Evolutionary conservation across 2,797 vertebrate species (phyloP), one percentile per base, ranked within the genome.

Genomic region (Bradypus variegatus): DNA sequence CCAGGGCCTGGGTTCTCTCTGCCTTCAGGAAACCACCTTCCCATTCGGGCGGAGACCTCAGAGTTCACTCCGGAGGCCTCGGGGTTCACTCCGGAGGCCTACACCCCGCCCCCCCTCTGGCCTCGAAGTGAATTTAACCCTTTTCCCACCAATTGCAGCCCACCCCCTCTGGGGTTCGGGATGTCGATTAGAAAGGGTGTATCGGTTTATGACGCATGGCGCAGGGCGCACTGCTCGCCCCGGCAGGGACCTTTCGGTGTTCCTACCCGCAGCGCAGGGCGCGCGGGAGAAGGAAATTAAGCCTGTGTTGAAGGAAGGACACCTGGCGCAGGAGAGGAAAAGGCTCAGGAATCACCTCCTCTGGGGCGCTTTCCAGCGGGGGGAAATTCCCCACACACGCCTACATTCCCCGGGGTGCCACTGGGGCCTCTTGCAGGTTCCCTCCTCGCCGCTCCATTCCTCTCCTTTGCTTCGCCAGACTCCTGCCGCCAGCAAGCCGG

Each of bases 271-370:
- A 83, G 86, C 31, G 3, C 79, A 53, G 78, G 88, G 69, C 48
- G 8, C 18, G 91, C 76, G 15, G 90, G 88, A 95, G 95, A 94
- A 94, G 93, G 65, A 92, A 93, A 94, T 94, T 94, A 96, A 94
- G 93, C 53, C 89, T 53, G 94, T 92, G 91, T 93, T 95, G 95
- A 95, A 95, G 95, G 95, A 96, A 93, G 91, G 91, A 94, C 96
- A 95, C 91, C 95, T 94, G 95, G 95, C 79, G 76, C 77, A 55
- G 86, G 95, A 88, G 92, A 89, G 76, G 85, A 80, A 90, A 41
- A 78, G 85, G 60, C 84, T 90, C 86, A 90, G 86, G 86, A 95
- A 94, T 95, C 92, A 95, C 93, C 94, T 95, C 85, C 85, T 91
- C 91, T 81, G 91, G 88, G 83, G 64, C 88, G 79, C 89, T 91